Base-by-base conservation (phyloP, 2,113 vertebrate genomes). In the Carlito syrichta region DNA sequence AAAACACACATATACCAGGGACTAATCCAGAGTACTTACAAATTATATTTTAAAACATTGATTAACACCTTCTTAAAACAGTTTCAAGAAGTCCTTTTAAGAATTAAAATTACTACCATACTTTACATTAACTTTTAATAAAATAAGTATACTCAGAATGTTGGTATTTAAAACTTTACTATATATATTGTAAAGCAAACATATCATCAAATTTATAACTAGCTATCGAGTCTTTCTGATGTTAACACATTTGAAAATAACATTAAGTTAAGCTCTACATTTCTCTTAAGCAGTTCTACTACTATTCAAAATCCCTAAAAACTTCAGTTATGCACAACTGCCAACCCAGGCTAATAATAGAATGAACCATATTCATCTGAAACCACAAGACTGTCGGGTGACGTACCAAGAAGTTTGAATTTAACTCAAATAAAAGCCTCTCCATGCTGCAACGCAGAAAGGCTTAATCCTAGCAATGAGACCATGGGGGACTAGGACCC, bases 331-430 rank as follows among this genome's bases (percentile, higher is more conserved):
- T 96, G 97, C 95, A 98, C 97, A 97, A 98, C 98, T 98, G 98
- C 98, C 98, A 98, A 76, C 97, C 89, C 97, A 98, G 97, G 99
- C 99, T 99, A 99, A 99, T 99, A 99, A 99, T 99, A 99, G 99
- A 96, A 98, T 98, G 98, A 99, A 99, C 99, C 99, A 99, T 98
- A 99, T 99, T 99, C 99, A 99, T 99, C 99, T 99, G 99, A 99
- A 99, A 99, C 99, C 99, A 99, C 99, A 99, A 99, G 99, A 99
- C 98, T 98, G 99, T 99, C 99, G 99, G 99, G 99, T 99, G 99
- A 99, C 98, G 98, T 95, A 98, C 97, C 91, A 97, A 98, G 98
- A 98, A 98, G 93, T 97, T 97, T 98, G 98, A 98, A 98, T 98
- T 98, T 98, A 98, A 98, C 97, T 98, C 98, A 98, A 98, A 99